Base-by-base conservation (phyloP, 2,797 vertebrate species). In the Sebastes glaucus region DNA sequence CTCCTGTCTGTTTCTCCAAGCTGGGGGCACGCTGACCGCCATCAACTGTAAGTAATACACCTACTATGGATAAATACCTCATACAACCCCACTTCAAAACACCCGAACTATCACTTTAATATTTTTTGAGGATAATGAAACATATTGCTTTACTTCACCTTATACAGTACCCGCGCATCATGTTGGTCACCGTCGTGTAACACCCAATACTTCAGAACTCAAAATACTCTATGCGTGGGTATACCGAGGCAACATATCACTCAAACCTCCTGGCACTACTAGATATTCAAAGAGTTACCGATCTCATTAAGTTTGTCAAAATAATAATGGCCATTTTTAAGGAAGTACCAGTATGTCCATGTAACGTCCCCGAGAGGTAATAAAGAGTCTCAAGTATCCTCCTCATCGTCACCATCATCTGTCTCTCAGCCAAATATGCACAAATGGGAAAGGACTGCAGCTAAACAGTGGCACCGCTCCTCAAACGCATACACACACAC, bases 391-490 rank as follows among this genome's bases (percentile, higher is more conserved):
- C 10, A 65, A n/a, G 9, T 13, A 1, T 28, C 42, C 18, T 28
- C 20, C 3, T 52, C 30, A 22, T 62, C 74, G 11, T 18, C 27
- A 9, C 4, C 11, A 56, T 13, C 30, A 30, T 57, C 25, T 42
- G 18, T 22, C 8, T 30, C 18, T 18, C 23, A 59, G n/a, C 4
- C 32, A 64, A 53, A 56, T 53, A 22, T 7, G 53, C 74, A 68
- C n/a, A 63, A 28, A 82, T 23, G 22, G 57, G 42, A 69, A 64
- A 69, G 22, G 57, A 78, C 55, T 71, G 68, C 74, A 74, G 25
- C 60, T 56, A 35, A 60, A 66, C 67, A 79, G 61, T 23, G 42
- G 69, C 28, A 25, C 49, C 11, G n/a, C 64, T 65, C 30, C n/a
- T n/a, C 25, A 32, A 20, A 11, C 30, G 46, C 65, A 63, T 13